Conservation (phyloP, 2,113 vertebrate species). For the Xenopus tropicalis region DNA sequence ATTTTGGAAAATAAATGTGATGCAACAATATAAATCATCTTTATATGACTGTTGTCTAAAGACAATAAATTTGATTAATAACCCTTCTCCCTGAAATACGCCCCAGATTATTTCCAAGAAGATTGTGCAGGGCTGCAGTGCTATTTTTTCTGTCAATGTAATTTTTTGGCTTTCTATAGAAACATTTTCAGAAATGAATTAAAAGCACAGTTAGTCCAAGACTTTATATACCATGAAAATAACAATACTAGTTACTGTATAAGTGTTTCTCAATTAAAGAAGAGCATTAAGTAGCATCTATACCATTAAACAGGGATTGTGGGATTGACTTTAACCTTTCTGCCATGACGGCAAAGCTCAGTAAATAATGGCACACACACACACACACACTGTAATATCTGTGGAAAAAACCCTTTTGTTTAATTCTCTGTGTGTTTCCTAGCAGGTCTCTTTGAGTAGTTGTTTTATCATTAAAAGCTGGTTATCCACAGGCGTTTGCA, state of each 20-base stretch:
- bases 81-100: neutral
- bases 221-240: constrained; percentile 22
- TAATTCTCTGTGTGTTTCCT: constrained; percentile 39
- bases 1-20: neutral
- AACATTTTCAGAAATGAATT: constrained; percentile 35
- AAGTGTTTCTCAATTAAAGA: neutral
- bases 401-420: constrained; percentile 18
- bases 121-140: neutral
- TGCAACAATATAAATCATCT: neutral
- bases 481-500: constrained; percentile 52
- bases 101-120: neutral
- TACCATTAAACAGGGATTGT: constrained; percentile 30
- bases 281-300: constrained; percentile 31
- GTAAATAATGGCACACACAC: constrained; percentile 22
- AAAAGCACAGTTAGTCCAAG: constrained; percentile 31
- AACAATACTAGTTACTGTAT: constrained; percentile 2
- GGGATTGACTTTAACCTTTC: constrained; percentile 13
- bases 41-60: neutral
- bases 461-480: constrained; percentile 56
- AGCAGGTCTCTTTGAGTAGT: constrained; percentile 48
- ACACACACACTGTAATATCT: constrained; percentile 17
- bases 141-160: constrained; percentile 25
- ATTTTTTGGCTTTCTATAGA: constrained; percentile 32
- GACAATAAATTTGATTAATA: neutral
- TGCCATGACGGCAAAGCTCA: constrained; percentile 24